Evolutionary conservation across 2,797 vertebrate genomes (phyloP).

Genomic region (Monodelphis domestica): DNA sequence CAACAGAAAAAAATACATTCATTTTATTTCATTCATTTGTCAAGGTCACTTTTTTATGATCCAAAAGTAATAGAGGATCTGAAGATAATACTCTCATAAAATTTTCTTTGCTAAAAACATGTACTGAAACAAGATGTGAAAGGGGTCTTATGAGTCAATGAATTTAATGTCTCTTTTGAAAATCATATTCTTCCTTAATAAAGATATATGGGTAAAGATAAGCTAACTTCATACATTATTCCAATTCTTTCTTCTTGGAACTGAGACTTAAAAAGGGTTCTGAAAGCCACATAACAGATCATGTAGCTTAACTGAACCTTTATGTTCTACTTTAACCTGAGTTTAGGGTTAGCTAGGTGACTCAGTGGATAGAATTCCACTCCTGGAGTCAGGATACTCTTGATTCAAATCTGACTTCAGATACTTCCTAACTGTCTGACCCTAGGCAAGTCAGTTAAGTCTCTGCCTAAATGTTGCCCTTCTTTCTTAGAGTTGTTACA

Average conservation of each 20-base stretch:
- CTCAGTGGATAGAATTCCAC: too few species aligned
- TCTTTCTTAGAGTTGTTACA: too few species aligned
- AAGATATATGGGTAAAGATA: constrained; percentile 65
- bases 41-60: constrained; percentile 66
- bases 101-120: constrained; percentile 71
- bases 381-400: too few species aligned
- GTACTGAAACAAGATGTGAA: constrained; percentile 73
- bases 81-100: constrained; percentile 76
- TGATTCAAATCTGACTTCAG: too few species aligned
- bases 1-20: constrained; percentile 75
- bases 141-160: constrained; percentile 66
- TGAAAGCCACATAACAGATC: constrained; percentile 74
- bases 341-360: too few species aligned
- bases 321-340: constrained; percentile 72
- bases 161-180: constrained; percentile 74
- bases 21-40: constrained; percentile 75
- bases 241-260: constrained; percentile 75
- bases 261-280: constrained; percentile 68
- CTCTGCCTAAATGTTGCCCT: too few species aligned
- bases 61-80: constrained; percentile 46
- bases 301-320: constrained; percentile 72
- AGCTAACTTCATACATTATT: constrained; percentile 72
- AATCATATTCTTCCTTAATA: constrained; percentile 69
- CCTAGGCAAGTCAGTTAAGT: too few species aligned
- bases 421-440: too few species aligned